phyloP scores from a whole-genome alignment of 1,140 invertebrate species.

The Scaptomyza montana region DNA sequence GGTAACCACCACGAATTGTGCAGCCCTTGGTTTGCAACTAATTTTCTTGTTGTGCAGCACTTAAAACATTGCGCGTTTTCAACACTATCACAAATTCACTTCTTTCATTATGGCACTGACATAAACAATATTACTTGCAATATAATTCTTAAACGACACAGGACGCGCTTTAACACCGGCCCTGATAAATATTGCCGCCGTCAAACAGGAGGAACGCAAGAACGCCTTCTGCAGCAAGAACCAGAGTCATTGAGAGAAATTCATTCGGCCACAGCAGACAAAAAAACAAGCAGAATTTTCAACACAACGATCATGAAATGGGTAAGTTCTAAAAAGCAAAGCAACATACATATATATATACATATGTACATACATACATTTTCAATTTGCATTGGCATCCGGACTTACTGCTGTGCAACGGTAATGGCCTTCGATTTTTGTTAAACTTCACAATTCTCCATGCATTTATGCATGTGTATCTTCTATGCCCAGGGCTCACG shows the following conservation, averaged over 20 bases:
- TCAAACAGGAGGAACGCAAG: background rate
- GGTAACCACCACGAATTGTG: conserved; percentile 25
- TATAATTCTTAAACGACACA: conserved; percentile 38
- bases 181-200: background rate
- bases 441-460: conserved; percentile 18
- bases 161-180: conserved; percentile 22
- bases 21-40: conserved; percentile 28
- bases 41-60: conserved; percentile 42
- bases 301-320: conserved; percentile 56
- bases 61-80: conserved; percentile 21
- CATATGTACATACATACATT: background rate
- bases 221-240: conserved; percentile 23
- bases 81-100: conserved; percentile 31
- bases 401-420: background rate
- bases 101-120: conserved; percentile 65
- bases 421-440: conserved; percentile 31
- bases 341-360: no score
- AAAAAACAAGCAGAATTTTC: conserved; percentile 27
- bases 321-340: conserved; percentile 53
- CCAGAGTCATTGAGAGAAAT: conserved; percentile 21
- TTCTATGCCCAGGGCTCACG: conserved; percentile 1
- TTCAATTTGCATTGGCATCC: conserved; percentile 4
- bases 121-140: conserved; percentile 40
- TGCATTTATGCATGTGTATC: background rate
- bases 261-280: conserved; percentile 22